phyloP scores from a whole-genome alignment of 1,140 invertebrate species.

The Bombus waltoni region DNA sequence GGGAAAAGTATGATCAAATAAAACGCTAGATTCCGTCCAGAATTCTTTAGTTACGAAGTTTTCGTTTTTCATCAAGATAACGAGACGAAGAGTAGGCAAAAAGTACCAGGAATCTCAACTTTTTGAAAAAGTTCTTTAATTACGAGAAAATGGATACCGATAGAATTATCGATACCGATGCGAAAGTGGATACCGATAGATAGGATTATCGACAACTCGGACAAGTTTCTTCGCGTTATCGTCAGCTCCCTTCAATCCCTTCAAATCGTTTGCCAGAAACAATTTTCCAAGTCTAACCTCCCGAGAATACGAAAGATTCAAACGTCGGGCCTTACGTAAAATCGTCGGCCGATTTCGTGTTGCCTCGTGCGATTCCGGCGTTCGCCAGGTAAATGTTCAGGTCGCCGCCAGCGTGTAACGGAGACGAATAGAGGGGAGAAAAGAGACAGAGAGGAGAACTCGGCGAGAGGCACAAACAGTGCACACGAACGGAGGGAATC shows the following conservation, averaged over 20 bases:
- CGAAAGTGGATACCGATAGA: too few relatives aligned
- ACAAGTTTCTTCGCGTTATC: too few relatives aligned
- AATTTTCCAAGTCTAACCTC: background rate
- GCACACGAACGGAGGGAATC: slow-evolving; percentile 68
- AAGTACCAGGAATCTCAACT: too few relatives aligned
- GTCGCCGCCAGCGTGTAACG: slow-evolving; percentile 63
- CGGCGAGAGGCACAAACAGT: slow-evolving; percentile 43
- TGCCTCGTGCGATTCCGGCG: slow-evolving; percentile 63
- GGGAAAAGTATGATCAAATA: too few relatives aligned
- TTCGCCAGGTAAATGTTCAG: slow-evolving; percentile 78
- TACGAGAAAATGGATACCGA: too few relatives aligned
- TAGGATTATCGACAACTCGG: too few relatives aligned
- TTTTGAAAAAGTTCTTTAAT: too few relatives aligned
- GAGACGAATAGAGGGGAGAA: slow-evolving; percentile 31
- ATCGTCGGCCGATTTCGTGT: slow-evolving; percentile 62
- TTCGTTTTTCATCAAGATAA: too few relatives aligned
- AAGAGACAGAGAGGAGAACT: slow-evolving; percentile 43
- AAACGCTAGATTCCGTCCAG: too few relatives aligned
- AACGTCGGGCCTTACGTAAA: slow-evolving; percentile 28
- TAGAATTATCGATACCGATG: too few relatives aligned
- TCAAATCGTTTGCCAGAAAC: background rate
- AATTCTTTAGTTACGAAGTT: too few relatives aligned
- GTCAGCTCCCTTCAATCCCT: background rate
- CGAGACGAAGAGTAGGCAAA: too few relatives aligned
- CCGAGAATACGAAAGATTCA: slow-evolving; percentile 29